phyloP scores from a whole-genome alignment of 1,140 invertebrate species.

The Myzus persicae region DNA sequence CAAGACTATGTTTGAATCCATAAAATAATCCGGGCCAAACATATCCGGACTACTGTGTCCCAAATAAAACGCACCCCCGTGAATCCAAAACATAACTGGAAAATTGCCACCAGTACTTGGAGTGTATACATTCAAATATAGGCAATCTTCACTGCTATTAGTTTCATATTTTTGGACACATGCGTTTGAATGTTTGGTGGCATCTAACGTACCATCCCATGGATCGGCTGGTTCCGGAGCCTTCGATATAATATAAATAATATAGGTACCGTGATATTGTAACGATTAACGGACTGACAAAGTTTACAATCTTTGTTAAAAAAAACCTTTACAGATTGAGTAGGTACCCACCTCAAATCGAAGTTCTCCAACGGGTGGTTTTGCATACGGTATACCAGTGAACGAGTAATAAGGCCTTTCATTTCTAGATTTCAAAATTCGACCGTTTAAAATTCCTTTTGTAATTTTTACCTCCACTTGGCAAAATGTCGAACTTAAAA shows the following conservation, averaged over 20 bases:
- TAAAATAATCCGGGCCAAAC: slow-evolving; percentile 62
- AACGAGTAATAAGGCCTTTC: slow-evolving; percentile 69
- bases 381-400: slow-evolving; percentile 68
- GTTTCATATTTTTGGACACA: slow-evolving; percentile 41
- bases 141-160: slow-evolving; percentile 59
- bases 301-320: no score
- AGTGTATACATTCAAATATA: slow-evolving; percentile 60
- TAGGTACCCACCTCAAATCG: slow-evolving; percentile 64
- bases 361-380: slow-evolving; percentile 65
- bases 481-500: not conserved
- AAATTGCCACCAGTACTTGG: slow-evolving; percentile 42
- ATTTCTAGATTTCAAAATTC: slow-evolving; percentile 63
- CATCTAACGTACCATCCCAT: slow-evolving; percentile 57
- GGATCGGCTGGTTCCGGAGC: slow-evolving; percentile 27
- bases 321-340: not conserved
- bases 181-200: slow-evolving; percentile 29
- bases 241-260: not conserved
- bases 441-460: slow-evolving; percentile 65
- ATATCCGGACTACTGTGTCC: slow-evolving; percentile 59
- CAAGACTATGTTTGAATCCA: slow-evolving; percentile 70
- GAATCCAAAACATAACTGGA: slow-evolving; percentile 67
- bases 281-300: not conserved
- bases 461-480: slow-evolving; percentile 56
- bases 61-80: slow-evolving; percentile 66
- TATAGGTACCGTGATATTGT: not conserved